Base-by-base conservation (phyloP, 2,797 vertebrate genomes). In the Calcarius lapponicus region DNA sequence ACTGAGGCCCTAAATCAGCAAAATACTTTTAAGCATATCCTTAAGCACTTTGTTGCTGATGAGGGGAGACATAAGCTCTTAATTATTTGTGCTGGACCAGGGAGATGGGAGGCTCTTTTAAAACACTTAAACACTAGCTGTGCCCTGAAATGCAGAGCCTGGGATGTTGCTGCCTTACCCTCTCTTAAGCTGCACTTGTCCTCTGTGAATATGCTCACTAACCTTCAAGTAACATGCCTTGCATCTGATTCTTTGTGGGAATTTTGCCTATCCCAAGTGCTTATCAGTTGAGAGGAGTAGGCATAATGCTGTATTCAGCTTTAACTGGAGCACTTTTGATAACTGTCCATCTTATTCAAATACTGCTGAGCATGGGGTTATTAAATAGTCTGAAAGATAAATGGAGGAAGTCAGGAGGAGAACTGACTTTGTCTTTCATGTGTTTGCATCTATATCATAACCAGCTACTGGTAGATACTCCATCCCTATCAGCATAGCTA, bases 361-460 rank as follows among this genome's bases (percentile, higher is more conserved):
- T 91, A 80, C 60, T 81, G 42, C 67, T 88, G 56, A 85, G 40
- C 0, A 0, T 34, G 38, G 22, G 42, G 50, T 90, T 91, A 88
- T 79, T 69, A 70, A 86, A 73, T 81, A 75, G 78, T 79, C 66
- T 70, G 58, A 79, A 88, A 79, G 64, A 88, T 54, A 95, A 92
- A 60, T 56, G 45, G 54, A 90, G 53, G 58, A 95, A 93, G 17
- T 51, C 43, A 62, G 60, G 65, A 91, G 31, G 31, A 10, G n/a
- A 86, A 34, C 36, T 60, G 74, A 66, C 80, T 93, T 81, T 43
- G 32, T 67, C 34, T 51, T 88, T 79, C 51, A 19, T 36, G 15
- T 31, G 11, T 80, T 94, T 1, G 1, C 81, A 83, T 90, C 72
- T 91, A 17, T 83, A 70, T 70, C 53, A 26, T 43, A 62, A 64